Evolutionary conservation across 2,797 vertebrate species (phyloP), one percentile per base, ranked within the genome.

Genomic region (Mormyrops attenuatus): DNA sequence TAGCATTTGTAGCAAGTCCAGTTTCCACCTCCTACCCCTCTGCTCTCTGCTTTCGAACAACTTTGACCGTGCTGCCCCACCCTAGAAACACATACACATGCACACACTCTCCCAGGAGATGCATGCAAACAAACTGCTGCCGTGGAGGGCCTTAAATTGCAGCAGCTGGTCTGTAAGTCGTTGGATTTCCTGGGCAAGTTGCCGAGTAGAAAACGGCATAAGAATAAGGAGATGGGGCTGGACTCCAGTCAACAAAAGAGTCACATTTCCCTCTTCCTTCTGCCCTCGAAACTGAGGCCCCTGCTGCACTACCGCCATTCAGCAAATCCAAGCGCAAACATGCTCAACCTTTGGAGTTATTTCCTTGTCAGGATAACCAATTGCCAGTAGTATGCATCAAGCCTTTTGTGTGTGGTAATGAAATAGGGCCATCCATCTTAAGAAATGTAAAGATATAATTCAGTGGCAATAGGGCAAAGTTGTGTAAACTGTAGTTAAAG

Each of bases 221-320:
- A 82, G 88, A 85, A 89, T 90, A 90, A 90, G 82, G 88, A 89
- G 91, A 92, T 13, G 90, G 88, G 44, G 90, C 85, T 88, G 84
- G 89, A 88, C 88, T 87, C 50, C 73, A n/a, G 49, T 88, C 91
- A 89, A 66, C 85, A 52, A 52, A 53, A 57, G 89, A 89, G 60
- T 91, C 89, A 88, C 86, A 86, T 90, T 90, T 90, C 91, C 88
- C 52, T 85, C 57, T 50, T 53, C 90, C 73, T 47, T 80, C 53
- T 47, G 55, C 87, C 87, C 88, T 77, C 38, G 89, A 89, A 87
- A 87, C 57, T 84, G 55, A 87, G 52, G 53, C 20, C 41, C 82
- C 47, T 20, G 5, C n/a, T 11, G 38, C 77, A 82, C 20, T 1
- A n/a, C 47, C 50, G 1, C 85, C 49, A 2, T 52, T 34, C 50